phyloP scores from a whole-genome alignment of 2,888 invertebrate genomes.

The Chorisops tibialis region DNA sequence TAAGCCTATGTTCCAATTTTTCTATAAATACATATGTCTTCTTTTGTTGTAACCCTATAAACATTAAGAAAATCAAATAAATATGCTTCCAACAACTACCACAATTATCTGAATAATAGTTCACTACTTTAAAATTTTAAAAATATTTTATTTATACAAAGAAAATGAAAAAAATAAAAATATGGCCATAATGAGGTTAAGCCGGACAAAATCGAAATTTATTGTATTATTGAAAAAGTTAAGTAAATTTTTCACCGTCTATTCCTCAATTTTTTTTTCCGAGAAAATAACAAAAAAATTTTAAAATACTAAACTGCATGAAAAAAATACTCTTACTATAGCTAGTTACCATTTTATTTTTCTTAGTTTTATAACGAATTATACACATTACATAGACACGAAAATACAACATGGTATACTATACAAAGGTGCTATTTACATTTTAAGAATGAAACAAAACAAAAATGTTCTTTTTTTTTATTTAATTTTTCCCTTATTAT shows the following conservation, averaged over 20 bases:
- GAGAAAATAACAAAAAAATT: background rate
- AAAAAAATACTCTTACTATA: slow-evolving; percentile 27
- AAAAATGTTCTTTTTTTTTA: background rate
- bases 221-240: too few species aligned
- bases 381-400: background rate
- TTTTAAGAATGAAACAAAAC: background rate
- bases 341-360: slow-evolving; percentile 32
- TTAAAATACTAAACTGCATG: background rate
- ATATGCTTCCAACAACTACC: slow-evolving; percentile 6
- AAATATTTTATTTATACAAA: too few species aligned
- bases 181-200: background rate
- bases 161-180: background rate
- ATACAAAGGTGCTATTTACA: slow-evolving; percentile 31
- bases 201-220: background rate
- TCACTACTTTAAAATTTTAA: too few species aligned
- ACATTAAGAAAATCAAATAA: background rate
- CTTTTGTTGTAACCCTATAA: background rate
- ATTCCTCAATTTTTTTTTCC: too few species aligned
- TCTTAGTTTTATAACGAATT: background rate
- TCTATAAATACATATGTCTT: background rate
- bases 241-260: too few species aligned
- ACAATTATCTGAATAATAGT: background rate
- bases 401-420: slow-evolving; percentile 21
- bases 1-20: slow-evolving; percentile 1
- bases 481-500: background rate